Conservation (phyloP, 1,140 invertebrate species). For the Harpegnathos saltator region DNA sequence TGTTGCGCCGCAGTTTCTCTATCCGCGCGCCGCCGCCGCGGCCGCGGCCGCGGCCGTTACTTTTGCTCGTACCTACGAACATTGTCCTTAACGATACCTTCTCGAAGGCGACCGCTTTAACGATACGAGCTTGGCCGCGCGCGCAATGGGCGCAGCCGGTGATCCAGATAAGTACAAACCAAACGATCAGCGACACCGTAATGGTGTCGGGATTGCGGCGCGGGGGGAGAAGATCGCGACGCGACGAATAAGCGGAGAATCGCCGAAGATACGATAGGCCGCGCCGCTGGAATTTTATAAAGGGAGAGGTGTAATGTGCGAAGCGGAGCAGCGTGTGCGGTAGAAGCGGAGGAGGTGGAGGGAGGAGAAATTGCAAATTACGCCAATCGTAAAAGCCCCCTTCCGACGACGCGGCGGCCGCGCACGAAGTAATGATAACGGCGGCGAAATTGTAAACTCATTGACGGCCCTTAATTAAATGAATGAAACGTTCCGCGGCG, state of each 20-base stretch:
- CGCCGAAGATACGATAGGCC: constrained; percentile 9
- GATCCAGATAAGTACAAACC: constrained; percentile 41
- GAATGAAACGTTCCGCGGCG: constrained; percentile 63
- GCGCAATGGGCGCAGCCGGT: constrained; percentile 13
- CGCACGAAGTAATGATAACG: constrained; percentile 45
- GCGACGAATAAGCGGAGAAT: constrained; percentile 18
- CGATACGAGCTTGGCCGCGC: constrained; percentile 7
- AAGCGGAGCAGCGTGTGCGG: no score
- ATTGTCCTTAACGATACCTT: constrained; percentile 52
- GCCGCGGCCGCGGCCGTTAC: constrained; percentile 2
- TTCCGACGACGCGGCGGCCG: constrained; percentile 2
- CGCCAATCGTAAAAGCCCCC: constrained; percentile 31
- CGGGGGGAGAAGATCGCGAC: constrained; percentile 2
- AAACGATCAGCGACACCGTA: constrained; percentile 39
- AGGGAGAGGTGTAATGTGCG: not conserved
- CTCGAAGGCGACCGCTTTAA: constrained; percentile 37
- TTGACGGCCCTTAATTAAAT: constrained; percentile 70
- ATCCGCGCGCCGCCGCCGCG: no score
- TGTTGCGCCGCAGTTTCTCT: constrained; percentile 55
- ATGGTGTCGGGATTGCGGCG: constrained; percentile 14
- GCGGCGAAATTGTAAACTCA: constrained; percentile 61
- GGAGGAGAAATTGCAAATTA: constrained; percentile 37
- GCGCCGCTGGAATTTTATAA: constrained; percentile 32
- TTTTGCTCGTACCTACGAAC: constrained; percentile 21
- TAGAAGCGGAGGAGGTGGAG: no score